Base-by-base conservation (phyloP, 2,888 invertebrate genomes). In the Eulithis prunata region DNA sequence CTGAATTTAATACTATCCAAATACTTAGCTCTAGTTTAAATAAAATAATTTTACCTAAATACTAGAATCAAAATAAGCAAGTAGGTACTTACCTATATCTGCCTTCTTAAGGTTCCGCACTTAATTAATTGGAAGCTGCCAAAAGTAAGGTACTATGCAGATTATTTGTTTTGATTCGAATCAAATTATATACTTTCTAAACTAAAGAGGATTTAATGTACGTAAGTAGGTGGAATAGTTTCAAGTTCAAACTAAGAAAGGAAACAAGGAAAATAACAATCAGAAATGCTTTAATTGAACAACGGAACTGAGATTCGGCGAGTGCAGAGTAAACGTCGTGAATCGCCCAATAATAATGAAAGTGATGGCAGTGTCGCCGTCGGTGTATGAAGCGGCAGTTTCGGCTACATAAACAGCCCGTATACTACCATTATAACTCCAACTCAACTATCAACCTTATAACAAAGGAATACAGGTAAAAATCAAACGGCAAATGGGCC, bases 291-390 rank as follows among this genome's bases (percentile, higher is more conserved):
- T 88, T 90, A 91, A 91, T 89, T 89, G 86, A 89, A 89, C 87
- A 85, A 81, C 84, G 85, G 85, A 85, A 85, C 88, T 80, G 87
- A 88, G 90, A 91, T 89, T 89, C 82, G 74, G 76, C 80, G 84
- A 89, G 87, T 86, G 84, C 84, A 86, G 87, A 84, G 90, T 91
- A 91, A 91, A 91, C 90, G 91, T 86, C 88, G 88, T 88, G 91
- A 93, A 93, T 93, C 91, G 93, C 87, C 91, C 90, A 92, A 93
- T 93, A 93, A 93, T 93, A 93, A 93, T 93, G 93, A 93, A 93
- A 91, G 88, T 89, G 93, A 93, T 90, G 90, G 91, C 86, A 83
- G 85, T 87, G 89, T 89, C 88, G 91, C 88, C 88, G 88, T 87
- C 89, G 90, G 90, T 91, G 91, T 92, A 93, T 93, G 91, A 93